Evolutionary conservation across 2,888 invertebrate species (phyloP), one percentile per base, ranked within the genome.

Genomic region (Scaeva pyrastri): DNA sequence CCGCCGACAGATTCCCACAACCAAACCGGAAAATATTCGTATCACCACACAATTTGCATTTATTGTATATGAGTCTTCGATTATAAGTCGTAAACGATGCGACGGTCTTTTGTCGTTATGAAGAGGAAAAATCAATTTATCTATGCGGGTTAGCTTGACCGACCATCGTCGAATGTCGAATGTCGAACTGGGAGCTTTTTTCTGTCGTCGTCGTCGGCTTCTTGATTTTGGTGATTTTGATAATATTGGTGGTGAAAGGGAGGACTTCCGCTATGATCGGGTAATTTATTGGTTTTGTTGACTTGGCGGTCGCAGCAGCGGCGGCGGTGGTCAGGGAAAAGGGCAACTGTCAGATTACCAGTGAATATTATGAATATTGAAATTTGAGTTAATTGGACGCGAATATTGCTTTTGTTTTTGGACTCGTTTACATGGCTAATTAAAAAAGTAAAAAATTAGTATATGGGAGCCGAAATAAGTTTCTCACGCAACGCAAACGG

Each of bases 11-110:
- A 86, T 78, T 86, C 86, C 82, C 86, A 86, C 86, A 77, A 78
- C 52, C 73, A 58, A 82, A 86, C 86, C 86, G 86, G 86, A 86
- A 86, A 86, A 86, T 86, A 86, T 86, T 78, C 82, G 86, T 82
- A 86, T 82, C 86, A 82, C 86, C 86, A 71, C 86, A 82, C n/a
- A 74, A 86, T 86, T 86, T 71, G 82, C 86, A 86, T 86, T 76
- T 81, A 76, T 62, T 74, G 39, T 50, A 39, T 23, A 52, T 36
- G n/a, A n/a, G n/a, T n/a, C n/a, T n/a, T 52, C 39, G 66, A 66
- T 31, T 64, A 31, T 7, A 31, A 62, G 36, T 80, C 72, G 56
- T 73, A 75, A 68, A 81, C 48, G 56, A 70, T 73, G 64, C 19
- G 21, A 39, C 68, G 48, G 52, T 41, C n/a, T 52, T 68, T 39